phyloP scores from a whole-genome alignment of 2,113 vertebrate genomes.

The rabbit (Oryctolagus cuniculus) region mOryCun1.1 NC_091450.1:41514001-41514500 shows the following conservation, averaged over 20 bases:
- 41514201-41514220: neutral
- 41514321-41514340: too few relatives aligned
- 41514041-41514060: neutral
- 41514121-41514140: neutral
- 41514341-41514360: neutral
- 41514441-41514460: too few relatives aligned
- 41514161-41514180: neutral
- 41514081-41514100: neutral
- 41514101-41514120: neutral
- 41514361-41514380: neutral
- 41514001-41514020: neutral
- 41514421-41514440: too few relatives aligned
- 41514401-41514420: neutral
- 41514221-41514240: too few relatives aligned
- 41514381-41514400: neutral
- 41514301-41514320: too few relatives aligned
- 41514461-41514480: too few relatives aligned
- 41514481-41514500: too few relatives aligned
- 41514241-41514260: too few relatives aligned
- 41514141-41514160: constrained; percentile 3
- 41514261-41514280: neutral
- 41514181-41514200: neutral
- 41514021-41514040: neutral
- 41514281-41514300: too few relatives aligned
- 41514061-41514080: neutral